Percentiles rank a stretch among this genome's conserved stretches.
phyloP scores from a whole-genome alignment of 2,888 invertebrate genomes.

The Brachyptera risi region DNA sequence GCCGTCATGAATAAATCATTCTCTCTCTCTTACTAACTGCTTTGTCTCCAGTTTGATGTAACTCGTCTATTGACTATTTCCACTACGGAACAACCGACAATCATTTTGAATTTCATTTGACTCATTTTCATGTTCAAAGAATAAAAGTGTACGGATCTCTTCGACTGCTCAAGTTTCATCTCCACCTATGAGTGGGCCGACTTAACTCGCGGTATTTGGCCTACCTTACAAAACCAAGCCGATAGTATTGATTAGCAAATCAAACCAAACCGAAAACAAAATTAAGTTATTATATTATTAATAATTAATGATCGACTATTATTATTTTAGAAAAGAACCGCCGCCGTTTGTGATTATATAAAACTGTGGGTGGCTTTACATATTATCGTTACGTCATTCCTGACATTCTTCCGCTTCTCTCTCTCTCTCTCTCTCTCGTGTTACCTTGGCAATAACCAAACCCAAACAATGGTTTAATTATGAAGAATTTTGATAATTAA shows the following conservation, averaged over 20 bases:
- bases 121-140: not conserved
- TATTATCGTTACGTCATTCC: not conserved
- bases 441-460: conserved; percentile 11
- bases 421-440: not conserved
- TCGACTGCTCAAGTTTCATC: too few species aligned
- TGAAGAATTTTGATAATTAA: conserved; percentile 7
- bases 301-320: not conserved
- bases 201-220: too few species aligned
- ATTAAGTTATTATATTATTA: too few species aligned
- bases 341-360: too few species aligned
- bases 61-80: too few species aligned
- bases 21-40: too few species aligned
- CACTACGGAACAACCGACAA: too few species aligned
- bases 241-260: not conserved
- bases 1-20: too few species aligned
- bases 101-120: not conserved
- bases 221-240: too few species aligned
- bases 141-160: too few species aligned
- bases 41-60: too few species aligned
- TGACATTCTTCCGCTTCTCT: not conserved
- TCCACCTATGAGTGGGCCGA: too few species aligned
- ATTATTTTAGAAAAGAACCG: not conserved
- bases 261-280: not conserved
- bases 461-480: conserved; percentile 13
- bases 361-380: not conserved